phyloP scores from a whole-genome alignment of 2,797 vertebrate genomes.

The Melanotaenia nigrans region DNA sequence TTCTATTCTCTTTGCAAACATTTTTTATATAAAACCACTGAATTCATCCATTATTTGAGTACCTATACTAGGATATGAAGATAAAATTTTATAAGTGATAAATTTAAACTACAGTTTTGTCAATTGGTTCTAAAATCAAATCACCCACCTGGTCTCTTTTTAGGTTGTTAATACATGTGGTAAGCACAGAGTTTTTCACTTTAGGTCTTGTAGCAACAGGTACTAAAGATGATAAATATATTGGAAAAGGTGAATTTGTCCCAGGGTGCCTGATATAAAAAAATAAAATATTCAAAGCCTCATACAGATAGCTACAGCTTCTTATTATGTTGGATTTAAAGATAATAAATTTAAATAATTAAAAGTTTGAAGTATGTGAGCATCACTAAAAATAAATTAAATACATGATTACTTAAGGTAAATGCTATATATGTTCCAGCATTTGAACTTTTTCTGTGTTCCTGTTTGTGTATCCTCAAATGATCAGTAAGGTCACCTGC shows the following conservation, averaged over 20 bases:
- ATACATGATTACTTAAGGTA: not conserved
- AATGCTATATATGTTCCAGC: not conserved
- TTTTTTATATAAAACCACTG: not conserved
- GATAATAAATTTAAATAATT: not conserved
- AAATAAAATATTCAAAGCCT: not conserved
- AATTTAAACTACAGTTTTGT: not conserved
- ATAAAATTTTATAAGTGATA: not conserved
- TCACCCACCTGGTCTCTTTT: not conserved
- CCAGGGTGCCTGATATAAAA: not conserved
- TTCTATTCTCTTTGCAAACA: not conserved
- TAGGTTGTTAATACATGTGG: not conserved
- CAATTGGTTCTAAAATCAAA: constrained; percentile 6
- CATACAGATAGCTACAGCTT: not conserved
- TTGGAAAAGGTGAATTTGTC: not conserved
- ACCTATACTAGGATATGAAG: not conserved
- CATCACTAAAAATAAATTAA: not conserved
- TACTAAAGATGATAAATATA: not conserved
- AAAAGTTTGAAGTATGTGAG: not conserved
- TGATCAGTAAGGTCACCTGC: not conserved
- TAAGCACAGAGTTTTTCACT: not conserved
- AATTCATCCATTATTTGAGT: not conserved
- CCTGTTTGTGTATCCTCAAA: not conserved
- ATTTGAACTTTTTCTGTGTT: not conserved
- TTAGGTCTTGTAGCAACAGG: not conserved
- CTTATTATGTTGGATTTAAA: not conserved